Evolutionary conservation across 2,888 invertebrate species (phyloP).

Genomic region (Entomobrya proxima): DNA sequence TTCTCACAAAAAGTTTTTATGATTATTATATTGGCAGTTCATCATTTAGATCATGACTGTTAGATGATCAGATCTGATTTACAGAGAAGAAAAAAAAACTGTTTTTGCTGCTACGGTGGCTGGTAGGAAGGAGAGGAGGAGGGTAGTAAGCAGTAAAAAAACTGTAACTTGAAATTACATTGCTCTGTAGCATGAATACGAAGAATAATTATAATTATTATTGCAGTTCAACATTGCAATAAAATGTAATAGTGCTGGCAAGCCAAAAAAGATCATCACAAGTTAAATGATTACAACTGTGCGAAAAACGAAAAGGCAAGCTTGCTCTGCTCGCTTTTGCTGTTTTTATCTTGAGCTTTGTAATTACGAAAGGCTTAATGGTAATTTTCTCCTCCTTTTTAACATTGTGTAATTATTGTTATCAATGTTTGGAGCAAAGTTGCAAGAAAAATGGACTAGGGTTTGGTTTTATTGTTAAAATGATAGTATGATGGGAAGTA

Average conservation of each 20-base stretch:
- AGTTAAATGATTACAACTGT: slow-evolving; percentile 45
- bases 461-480: slow-evolving; percentile 17
- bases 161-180: slow-evolving; percentile 26
- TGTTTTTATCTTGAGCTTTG: slow-evolving; percentile 31
- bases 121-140: not conserved
- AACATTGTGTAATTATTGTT: slow-evolving; percentile 44
- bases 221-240: slow-evolving; percentile 24
- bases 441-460: not conserved
- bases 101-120: slow-evolving; percentile 10
- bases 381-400: slow-evolving; percentile 50
- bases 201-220: slow-evolving; percentile 34
- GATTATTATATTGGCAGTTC: slow-evolving; percentile 42
- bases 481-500: slow-evolving; percentile 13
- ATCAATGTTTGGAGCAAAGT: slow-evolving; percentile 7
- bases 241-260: slow-evolving; percentile 24
- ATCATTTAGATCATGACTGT: slow-evolving; percentile 27
- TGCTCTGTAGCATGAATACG: slow-evolving; percentile 4
- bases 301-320: slow-evolving; percentile 34
- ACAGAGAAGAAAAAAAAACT: not conserved
- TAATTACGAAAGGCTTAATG: slow-evolving; percentile 38
- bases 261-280: slow-evolving; percentile 18
- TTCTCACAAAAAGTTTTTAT: slow-evolving; percentile 38
- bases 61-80: slow-evolving; percentile 29
- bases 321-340: slow-evolving; percentile 16
- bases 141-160: not conserved